Percentiles rank a stretch among this genome's conserved stretches.
Conservation (phyloP, 2,113 vertebrate genomes). For the Pseudorectes ferrugineus region DNA sequence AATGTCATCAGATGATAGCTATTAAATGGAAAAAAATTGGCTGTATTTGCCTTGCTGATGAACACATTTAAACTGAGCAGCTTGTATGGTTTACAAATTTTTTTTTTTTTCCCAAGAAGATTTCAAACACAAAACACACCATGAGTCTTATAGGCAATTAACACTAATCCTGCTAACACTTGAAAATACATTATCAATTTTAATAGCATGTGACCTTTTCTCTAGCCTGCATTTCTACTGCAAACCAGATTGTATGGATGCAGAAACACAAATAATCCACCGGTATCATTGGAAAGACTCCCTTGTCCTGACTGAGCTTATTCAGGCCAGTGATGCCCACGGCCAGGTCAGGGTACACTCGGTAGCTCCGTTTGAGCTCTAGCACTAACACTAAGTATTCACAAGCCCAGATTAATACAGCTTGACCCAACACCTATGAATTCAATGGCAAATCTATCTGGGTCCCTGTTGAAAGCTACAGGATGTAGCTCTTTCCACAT, state of each 20-base stretch:
- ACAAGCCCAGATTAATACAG: not conserved
- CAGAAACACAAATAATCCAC: not conserved
- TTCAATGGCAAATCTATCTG: not conserved
- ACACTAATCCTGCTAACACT: not conserved
- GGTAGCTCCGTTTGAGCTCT: not conserved
- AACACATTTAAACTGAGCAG: not conserved
- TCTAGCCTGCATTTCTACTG: not conserved
- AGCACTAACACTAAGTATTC: not conserved
- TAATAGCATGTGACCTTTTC: not conserved
- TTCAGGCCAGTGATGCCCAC: not conserved
- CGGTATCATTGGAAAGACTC: not conserved
- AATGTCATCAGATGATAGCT: not conserved
- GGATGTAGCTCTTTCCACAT: not conserved
- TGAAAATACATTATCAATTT: not conserved
- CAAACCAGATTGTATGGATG: not conserved
- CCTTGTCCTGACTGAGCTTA: not conserved
- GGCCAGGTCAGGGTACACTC: rapidly evolving
- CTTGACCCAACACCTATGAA: not conserved
- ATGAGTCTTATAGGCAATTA: not conserved
- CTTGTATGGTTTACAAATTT: not conserved
- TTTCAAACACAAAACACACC: not conserved
- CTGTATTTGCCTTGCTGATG: not conserved
- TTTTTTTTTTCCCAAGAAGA: not conserved
- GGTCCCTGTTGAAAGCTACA: not conserved
- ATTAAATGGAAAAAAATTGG: not conserved